phyloP scores from a whole-genome alignment of 64 coral and sea anemone species.

The Stylophora pistillata region DNA sequence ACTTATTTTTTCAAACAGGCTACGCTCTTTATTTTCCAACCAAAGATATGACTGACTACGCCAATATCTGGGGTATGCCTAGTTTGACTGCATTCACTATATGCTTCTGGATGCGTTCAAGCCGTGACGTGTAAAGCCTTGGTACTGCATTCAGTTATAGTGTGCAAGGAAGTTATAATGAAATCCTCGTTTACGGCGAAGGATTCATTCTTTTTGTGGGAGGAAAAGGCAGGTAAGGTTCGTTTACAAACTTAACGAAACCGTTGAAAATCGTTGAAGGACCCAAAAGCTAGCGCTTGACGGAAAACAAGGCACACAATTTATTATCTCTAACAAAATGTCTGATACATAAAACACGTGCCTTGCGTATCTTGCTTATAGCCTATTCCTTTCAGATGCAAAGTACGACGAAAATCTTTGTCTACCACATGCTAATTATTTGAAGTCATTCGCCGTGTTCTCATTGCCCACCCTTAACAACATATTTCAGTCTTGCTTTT shows the following conservation, averaged over 20 bases:
- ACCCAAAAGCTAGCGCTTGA: too few relatives aligned
- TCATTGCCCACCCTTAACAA: too few relatives aligned
- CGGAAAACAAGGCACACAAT: too few relatives aligned
- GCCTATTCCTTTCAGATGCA: too few relatives aligned
- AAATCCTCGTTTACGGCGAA: background rate
- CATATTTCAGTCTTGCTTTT: too few relatives aligned
- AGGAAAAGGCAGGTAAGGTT: background rate
- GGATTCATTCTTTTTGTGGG: background rate
- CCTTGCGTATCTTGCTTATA: too few relatives aligned
- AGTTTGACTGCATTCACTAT: background rate
- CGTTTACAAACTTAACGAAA: background rate
- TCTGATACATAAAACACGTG: too few relatives aligned
- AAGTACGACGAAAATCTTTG: too few relatives aligned
- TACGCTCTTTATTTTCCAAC: background rate
- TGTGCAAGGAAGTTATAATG: background rate
- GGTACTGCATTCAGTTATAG: background rate
- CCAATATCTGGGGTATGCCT: background rate
- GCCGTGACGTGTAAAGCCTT: background rate
- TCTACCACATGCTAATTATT: too few relatives aligned
- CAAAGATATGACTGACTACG: background rate
- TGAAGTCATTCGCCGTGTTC: too few relatives aligned
- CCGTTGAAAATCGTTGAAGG: too few relatives aligned
- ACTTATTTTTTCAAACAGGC: background rate
- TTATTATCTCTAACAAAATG: too few relatives aligned
- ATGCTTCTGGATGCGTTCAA: conserved; percentile 5